Evolutionary conservation across 2,888 invertebrate species (phyloP).

Genomic region (Pocota personata): DNA sequence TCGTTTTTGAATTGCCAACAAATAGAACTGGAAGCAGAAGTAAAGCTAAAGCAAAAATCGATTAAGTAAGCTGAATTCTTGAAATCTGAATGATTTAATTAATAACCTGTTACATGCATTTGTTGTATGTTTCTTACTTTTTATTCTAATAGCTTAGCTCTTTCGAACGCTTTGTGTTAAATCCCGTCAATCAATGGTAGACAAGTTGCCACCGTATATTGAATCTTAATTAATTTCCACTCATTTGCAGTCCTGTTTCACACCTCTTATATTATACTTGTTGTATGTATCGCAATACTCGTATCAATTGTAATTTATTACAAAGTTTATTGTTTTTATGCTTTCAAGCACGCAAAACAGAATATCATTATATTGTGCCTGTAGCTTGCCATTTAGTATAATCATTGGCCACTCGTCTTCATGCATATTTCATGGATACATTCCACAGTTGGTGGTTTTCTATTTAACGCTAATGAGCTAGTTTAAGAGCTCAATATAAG

Average conservation of each 20-base stretch:
- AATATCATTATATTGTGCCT: background rate
- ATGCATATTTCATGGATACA: constrained; percentile 45
- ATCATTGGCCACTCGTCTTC: constrained; percentile 22
- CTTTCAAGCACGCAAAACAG: background rate
- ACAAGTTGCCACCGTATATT: constrained; percentile 32
- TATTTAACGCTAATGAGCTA: background rate
- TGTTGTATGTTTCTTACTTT: background rate
- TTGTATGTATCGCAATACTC: background rate
- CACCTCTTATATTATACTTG: background rate
- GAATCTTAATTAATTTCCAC: constrained; percentile 27
- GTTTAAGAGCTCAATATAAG: background rate
- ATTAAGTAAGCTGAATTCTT: background rate
- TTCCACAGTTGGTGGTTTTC: constrained; percentile 5
- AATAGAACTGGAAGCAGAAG: background rate
- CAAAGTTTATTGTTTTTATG: background rate
- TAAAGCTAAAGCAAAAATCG: background rate
- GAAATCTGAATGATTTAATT: background rate
- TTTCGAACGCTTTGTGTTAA: background rate
- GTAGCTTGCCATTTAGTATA: background rate
- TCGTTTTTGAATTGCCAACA: background rate
- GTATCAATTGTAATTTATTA: background rate
- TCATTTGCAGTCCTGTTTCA: constrained; percentile 21
- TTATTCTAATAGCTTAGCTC: background rate
- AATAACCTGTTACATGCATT: constrained; percentile 9
- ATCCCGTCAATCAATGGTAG: constrained; percentile 14